Conservation (phyloP, 30 jellyfish, hydroid and myxozoan genomes). For the Pseudorhiza aurosa region DNA sequence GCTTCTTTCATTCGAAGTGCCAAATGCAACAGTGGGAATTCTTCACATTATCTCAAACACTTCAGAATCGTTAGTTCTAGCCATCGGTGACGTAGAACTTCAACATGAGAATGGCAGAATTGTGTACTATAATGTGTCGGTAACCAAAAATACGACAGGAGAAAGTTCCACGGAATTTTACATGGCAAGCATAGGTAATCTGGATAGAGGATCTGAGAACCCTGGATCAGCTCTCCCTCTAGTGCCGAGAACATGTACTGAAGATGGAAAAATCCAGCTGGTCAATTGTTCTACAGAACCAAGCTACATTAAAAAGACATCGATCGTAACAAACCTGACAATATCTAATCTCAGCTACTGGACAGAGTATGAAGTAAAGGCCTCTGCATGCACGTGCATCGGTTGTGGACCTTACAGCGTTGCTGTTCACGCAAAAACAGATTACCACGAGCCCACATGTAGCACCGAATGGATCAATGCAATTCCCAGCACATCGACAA, state of each 20-base stretch:
- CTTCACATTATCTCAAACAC: not conserved
- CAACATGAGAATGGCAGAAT: conserved; percentile 54
- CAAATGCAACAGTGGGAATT: not conserved
- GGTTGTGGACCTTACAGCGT: conserved; percentile 59
- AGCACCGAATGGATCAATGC: conserved; percentile 8
- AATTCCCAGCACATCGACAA: conserved; percentile 6
- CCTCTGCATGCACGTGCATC: conserved; percentile 53
- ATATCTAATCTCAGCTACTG: conserved; percentile 16
- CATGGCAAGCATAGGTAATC: not conserved
- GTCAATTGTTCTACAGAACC: not conserved
- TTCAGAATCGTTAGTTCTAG: conserved; percentile 10
- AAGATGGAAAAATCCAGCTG: no score
- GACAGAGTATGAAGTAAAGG: conserved; percentile 43
- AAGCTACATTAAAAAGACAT: not conserved
- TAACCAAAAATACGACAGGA: not conserved
- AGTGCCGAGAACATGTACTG: no score
- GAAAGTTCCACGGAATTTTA: not conserved
- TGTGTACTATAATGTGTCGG: conserved; percentile 38
- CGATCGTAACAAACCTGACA: conserved; percentile 1
- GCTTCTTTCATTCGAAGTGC: no score
- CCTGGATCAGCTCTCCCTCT: not conserved
- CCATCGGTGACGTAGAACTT: conserved; percentile 28
- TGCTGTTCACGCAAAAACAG: conserved; percentile 6
- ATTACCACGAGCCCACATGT: conserved; percentile 50
- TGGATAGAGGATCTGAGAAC: not conserved